phyloP scores from a whole-genome alignment of 2,113 vertebrate species.

The Rattus rattus region DNA sequence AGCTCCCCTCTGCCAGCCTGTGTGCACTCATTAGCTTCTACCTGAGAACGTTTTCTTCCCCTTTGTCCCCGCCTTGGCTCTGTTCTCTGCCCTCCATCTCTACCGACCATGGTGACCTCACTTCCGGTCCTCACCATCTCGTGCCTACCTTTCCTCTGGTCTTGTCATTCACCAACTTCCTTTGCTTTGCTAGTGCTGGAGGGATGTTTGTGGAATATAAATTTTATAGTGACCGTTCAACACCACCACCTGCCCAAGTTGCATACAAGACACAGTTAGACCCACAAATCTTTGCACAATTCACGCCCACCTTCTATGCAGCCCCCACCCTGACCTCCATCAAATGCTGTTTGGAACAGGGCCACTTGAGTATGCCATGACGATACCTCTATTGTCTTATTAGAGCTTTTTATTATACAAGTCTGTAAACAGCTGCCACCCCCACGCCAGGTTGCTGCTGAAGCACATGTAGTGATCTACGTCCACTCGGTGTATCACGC shows the following conservation, averaged over 20 bases:
- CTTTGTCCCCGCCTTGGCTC: not conserved
- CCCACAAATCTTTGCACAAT: not conserved
- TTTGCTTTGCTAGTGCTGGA: not conserved
- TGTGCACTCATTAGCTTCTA: not conserved
- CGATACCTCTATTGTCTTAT: not conserved
- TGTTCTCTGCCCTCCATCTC: not conserved
- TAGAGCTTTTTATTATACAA: not conserved
- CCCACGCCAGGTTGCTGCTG: not conserved
- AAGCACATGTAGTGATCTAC: not conserved
- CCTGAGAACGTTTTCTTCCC: not conserved
- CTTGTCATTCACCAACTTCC: not conserved
- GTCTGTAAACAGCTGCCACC: not conserved
- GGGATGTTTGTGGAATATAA: not conserved
- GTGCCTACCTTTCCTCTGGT: conserved; percentile 2
- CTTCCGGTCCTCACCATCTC: not conserved
- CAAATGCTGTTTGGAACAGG: not conserved
- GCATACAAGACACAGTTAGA: not conserved
- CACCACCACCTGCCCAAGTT: not conserved
- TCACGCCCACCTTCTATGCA: not conserved
- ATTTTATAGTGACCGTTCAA: not conserved
- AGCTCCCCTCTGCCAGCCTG: not conserved
- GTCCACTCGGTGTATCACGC: not conserved
- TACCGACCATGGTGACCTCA: not conserved
- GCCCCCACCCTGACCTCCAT: conserved; percentile 1
- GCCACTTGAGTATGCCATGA: not conserved